A percentile compares a stretch with the other conserved stretches of the same genome.
Conservation (phyloP, 53 echinoderm and acorn worm species). For the Paracentrotus lividus region DNA sequence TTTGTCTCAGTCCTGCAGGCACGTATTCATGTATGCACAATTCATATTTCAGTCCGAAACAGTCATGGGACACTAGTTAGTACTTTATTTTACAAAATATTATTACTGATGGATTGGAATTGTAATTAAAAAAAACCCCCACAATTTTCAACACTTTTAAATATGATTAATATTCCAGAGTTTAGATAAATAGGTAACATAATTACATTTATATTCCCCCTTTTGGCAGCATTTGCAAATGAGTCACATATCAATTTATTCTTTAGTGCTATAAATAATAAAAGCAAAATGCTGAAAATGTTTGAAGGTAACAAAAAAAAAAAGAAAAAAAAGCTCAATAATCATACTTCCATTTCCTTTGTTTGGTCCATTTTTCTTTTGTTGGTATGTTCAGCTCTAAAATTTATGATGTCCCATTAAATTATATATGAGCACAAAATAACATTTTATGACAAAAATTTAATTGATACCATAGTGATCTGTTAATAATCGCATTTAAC, state of each 20-base stretch:
- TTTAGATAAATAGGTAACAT: not conserved
- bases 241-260: not conserved
- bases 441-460: not conserved
- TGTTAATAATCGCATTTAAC: no score
- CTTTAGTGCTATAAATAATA: no score
- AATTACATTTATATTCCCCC: not conserved
- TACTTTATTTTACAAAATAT: not conserved
- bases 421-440: not conserved
- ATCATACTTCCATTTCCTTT: not conserved
- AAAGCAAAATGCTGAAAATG: no score
- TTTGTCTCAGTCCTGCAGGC: slow-evolving; percentile 29
- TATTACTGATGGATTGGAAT: not conserved
- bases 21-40: slow-evolving; percentile 30
- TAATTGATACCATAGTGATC: not conserved
- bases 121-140: not conserved
- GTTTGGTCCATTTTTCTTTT: not conserved
- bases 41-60: not conserved
- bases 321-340: not conserved
- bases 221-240: not conserved
- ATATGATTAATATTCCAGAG: not conserved
- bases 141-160: not conserved
- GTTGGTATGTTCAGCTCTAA: not conserved
- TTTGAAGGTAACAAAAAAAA: not conserved
- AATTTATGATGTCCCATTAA: not conserved
- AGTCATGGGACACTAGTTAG: not conserved